A percentile compares a stretch with the other conserved stretches of the same genome.
phyloP scores from a whole-genome alignment of 2,888 invertebrate genomes.

The Serrognathus titanus region DNA sequence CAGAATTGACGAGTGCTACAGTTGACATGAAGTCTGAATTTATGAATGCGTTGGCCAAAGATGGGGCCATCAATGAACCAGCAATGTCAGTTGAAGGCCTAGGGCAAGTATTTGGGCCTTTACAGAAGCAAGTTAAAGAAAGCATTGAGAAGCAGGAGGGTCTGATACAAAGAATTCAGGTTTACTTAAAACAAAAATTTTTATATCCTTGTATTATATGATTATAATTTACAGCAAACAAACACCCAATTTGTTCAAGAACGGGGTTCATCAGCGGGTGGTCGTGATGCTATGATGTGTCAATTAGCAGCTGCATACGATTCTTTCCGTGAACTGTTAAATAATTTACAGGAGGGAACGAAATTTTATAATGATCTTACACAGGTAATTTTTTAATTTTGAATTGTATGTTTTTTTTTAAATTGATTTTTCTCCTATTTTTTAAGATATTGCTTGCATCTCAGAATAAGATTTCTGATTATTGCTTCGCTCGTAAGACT shows the following conservation, averaged over 20 bases:
- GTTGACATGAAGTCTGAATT: constrained; percentile 82
- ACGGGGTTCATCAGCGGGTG: constrained; percentile 61
- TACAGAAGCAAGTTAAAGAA: constrained; percentile 75
- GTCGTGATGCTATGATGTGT: constrained; percentile 76
- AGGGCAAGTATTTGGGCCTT: constrained; percentile 69
- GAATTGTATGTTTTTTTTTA: background rate
- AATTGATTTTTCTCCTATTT: constrained; percentile 10
- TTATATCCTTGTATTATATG: background rate
- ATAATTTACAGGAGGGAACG: constrained; percentile 91
- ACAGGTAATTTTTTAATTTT: constrained; percentile 53
- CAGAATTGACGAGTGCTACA: constrained; percentile 74
- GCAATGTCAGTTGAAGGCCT: constrained; percentile 68
- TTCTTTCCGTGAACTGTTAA: constrained; percentile 84
- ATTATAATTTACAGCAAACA: constrained; percentile 42
- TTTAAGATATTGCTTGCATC: constrained; percentile 82
- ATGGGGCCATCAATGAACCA: constrained; percentile 77
- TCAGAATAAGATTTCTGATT: constrained; percentile 97
- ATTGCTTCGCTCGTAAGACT: constrained; percentile 97
- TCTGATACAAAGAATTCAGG: constrained; percentile 66
- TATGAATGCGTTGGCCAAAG: constrained; percentile 68
- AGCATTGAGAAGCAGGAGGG: constrained; percentile 70
- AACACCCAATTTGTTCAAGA: constrained; percentile 62
- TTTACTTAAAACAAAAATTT: constrained; percentile 25
- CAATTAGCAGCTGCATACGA: constrained; percentile 89
- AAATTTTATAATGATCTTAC: constrained; percentile 94